These are phyloP conservation scores for Diacarnus erythraeanus DNA, from an alignment of 37 sponge, comb jelly and placozoan species.

Conservation along the genomic window DNA sequence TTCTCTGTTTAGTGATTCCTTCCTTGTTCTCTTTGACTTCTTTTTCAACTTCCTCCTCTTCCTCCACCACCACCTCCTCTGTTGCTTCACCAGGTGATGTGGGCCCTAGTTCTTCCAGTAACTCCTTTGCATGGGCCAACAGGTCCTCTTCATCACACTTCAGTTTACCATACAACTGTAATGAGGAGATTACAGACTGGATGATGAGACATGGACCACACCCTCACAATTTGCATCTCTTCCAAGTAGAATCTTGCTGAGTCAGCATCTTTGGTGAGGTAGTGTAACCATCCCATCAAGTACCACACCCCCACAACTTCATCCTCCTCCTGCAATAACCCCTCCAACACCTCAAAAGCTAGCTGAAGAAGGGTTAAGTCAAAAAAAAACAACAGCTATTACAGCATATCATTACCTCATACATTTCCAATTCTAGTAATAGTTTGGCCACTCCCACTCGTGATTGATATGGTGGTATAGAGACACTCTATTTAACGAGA, in stretches of 20 bases:
- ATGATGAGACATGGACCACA: slow-evolving; percentile 8
- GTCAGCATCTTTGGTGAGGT: slow-evolving; percentile 38
- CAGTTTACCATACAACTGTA: slow-evolving; percentile 48
- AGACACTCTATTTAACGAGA: too few species aligned
- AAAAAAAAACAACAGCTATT: background rate
- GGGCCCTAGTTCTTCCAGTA: slow-evolving; percentile 31
- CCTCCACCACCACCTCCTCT: background rate
- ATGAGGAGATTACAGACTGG: background rate
- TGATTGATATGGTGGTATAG: slow-evolving; percentile 58
- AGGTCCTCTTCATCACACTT: slow-evolving; percentile 68
- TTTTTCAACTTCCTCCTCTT: background rate
- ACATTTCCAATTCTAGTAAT: slow-evolving; percentile 65
- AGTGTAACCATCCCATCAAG: slow-evolving; percentile 77
- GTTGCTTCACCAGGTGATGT: background rate
- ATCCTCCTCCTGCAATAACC: slow-evolving; percentile 71
- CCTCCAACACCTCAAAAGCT: slow-evolving; percentile 60
- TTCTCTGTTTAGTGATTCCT: too few species aligned
- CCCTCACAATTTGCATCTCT: slow-evolving; percentile 33
- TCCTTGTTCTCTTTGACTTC: background rate
- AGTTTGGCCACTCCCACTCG: slow-evolving; percentile 64
- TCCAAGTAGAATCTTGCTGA: slow-evolving; percentile 57
- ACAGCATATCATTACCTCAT: slow-evolving; percentile 42
- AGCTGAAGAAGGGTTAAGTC: slow-evolving; percentile 24
- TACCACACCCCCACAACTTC: slow-evolving; percentile 89
- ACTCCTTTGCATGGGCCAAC: slow-evolving; percentile 46